Evolutionary conservation across 1,140 invertebrate genomes (phyloP).

Genomic region (Andrena cerasifolii): DNA sequence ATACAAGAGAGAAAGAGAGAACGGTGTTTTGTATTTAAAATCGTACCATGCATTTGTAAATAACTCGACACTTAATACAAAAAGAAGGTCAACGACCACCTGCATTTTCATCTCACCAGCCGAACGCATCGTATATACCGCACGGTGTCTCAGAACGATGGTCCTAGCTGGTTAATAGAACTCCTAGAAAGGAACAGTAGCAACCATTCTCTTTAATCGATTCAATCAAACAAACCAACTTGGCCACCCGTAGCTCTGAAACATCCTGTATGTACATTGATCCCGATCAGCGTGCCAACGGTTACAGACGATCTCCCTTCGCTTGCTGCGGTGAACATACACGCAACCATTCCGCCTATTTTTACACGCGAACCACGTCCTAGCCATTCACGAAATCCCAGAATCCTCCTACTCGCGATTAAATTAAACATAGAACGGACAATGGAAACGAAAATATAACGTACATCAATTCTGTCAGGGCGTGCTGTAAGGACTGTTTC

Average conservation of each 20-base stretch:
- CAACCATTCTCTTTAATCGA: too few species aligned
- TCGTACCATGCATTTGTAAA: constrained; percentile 76
- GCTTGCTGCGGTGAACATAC: background rate
- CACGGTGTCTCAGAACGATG: too few species aligned
- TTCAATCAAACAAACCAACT: too few species aligned
- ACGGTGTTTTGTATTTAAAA: constrained; percentile 70
- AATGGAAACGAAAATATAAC: constrained; percentile 2
- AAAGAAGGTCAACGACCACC: constrained; percentile 1
- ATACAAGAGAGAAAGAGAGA: constrained; percentile 55
- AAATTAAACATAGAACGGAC: constrained; percentile 4
- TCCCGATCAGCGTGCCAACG: background rate
- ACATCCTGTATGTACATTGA: background rate
- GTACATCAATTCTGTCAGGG: constrained; percentile 66
- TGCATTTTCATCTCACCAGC: background rate
- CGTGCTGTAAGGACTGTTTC: constrained; percentile 73
- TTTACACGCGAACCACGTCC: constrained; percentile 14
- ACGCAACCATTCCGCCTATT: constrained; percentile 4
- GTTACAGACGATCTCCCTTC: background rate
- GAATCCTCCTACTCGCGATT: background rate
- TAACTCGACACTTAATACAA: constrained; percentile 72
- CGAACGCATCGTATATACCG: too few species aligned
- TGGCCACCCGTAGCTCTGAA: too few species aligned
- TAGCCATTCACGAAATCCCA: background rate
- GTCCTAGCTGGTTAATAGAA: too few species aligned
- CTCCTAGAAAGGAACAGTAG: too few species aligned